Evolutionary conservation across 2,888 invertebrate species (phyloP).

Genomic region (Acleris sparsana): DNA sequence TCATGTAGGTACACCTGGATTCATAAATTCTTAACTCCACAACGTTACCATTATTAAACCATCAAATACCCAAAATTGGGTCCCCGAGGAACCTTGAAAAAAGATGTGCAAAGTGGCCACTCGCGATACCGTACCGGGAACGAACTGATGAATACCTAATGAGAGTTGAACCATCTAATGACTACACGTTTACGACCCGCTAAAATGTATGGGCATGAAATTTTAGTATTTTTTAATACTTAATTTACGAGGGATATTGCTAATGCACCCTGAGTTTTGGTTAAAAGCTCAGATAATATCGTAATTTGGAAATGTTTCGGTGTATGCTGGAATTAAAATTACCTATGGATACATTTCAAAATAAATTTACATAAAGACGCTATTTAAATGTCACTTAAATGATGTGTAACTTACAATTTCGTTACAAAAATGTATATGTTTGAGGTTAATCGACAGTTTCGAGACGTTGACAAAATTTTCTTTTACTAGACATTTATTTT

Average conservation of each 20-base stretch:
- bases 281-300: background rate
- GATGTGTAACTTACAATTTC: no score
- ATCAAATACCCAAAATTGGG: constrained; percentile 35
- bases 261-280: background rate
- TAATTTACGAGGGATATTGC: constrained; percentile 25
- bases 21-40: constrained; percentile 31
- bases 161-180: constrained; percentile 43
- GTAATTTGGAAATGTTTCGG: background rate
- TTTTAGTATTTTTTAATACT: constrained; percentile 37
- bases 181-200: constrained; percentile 36
- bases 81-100: constrained; percentile 37
- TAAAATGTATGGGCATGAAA: constrained; percentile 35
- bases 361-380: no score
- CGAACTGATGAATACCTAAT: constrained; percentile 58
- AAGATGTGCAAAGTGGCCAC: constrained; percentile 48
- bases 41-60: constrained; percentile 32
- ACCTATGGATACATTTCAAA: no score
- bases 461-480: no score
- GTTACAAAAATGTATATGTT: no score
- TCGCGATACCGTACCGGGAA: constrained; percentile 41
- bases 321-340: background rate
- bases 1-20: constrained; percentile 3
- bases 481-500: no score
- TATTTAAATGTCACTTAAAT: no score
- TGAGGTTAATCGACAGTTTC: no score